Conservation (phyloP, 2,113 vertebrate genomes). For the Chunga burmeisteri region DNA sequence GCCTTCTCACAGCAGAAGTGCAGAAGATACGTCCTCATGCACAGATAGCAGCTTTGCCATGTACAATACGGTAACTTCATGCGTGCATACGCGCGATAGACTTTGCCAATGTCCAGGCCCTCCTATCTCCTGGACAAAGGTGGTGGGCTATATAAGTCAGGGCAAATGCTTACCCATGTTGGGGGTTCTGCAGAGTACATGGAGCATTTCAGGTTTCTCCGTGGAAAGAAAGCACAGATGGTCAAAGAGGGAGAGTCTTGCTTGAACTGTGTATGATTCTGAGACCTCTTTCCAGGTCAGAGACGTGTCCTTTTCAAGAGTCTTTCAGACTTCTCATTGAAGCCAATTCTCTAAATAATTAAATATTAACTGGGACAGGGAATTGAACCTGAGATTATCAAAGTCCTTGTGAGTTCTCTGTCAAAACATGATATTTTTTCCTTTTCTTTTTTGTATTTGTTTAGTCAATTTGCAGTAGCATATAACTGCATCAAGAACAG, state of each 20-base stretch:
- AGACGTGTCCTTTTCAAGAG: not conserved
- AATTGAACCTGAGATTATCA: not conserved
- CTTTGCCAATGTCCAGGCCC: not conserved
- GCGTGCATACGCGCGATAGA: too few relatives aligned
- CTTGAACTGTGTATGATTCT: not conserved
- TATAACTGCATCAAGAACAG: not conserved
- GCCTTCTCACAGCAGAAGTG: not conserved
- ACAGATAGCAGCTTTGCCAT: not conserved
- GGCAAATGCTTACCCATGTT: not conserved
- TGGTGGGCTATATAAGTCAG: fast-evolving
- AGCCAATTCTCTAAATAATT: not conserved
- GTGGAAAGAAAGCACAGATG: not conserved
- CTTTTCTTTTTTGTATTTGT: not conserved
- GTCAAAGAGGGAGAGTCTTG: not conserved
- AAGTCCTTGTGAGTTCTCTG: not conserved
- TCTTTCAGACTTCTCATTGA: not conserved
- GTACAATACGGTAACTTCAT: fast-evolving
- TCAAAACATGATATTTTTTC: not conserved
- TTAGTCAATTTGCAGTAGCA: not conserved
- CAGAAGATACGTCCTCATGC: fast-evolving
- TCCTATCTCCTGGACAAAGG: not conserved
- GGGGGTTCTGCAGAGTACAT: not conserved
- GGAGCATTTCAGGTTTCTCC: not conserved
- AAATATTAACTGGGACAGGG: not conserved
- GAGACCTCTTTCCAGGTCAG: not conserved